These are phyloP conservation scores for Ectemnius lituratus DNA, from an alignment of 2,888 invertebrate species.

Conservation along the genomic window DNA sequence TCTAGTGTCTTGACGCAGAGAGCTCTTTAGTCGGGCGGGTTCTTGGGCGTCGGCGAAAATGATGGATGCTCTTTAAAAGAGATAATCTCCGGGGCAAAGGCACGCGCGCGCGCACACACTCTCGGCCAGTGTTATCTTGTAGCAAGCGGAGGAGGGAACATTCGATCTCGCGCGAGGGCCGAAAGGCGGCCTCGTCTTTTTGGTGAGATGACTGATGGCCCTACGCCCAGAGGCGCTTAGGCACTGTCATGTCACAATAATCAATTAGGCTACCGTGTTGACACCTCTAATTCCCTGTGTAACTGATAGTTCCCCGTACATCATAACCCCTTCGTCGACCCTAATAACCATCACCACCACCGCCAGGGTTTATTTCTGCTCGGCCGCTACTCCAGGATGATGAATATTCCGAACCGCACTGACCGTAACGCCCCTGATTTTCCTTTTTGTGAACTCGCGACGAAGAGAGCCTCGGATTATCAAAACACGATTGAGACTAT, in stretches of 20 bases:
- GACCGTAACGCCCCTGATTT: constrained; percentile 7
- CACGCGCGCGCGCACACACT: neutral
- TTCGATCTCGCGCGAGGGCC: constrained; percentile 4
- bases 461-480: neutral
- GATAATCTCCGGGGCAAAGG: constrained; percentile 39
- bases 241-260: constrained; percentile 68
- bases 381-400: constrained; percentile 12
- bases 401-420: constrained; percentile 14
- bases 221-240: constrained; percentile 36
- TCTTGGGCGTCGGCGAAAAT: constrained; percentile 22
- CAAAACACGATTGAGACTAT: no score
- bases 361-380: constrained; percentile 39
- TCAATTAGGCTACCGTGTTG: constrained; percentile 68
- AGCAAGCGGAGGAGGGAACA: neutral
- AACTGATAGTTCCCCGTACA: constrained; percentile 64
- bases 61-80: constrained; percentile 33
- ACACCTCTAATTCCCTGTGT: constrained; percentile 69
- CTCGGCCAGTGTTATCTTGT: constrained; percentile 40
- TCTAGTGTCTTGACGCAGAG: neutral
- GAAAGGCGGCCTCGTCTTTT: constrained; percentile 35
- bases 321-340: constrained; percentile 65
- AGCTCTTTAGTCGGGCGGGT: neutral
- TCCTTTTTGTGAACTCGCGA: neutral
- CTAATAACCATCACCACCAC: constrained; percentile 53
- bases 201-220: constrained; percentile 60